These are phyloP conservation scores for Hycleus phaleratus DNA, from an alignment of 1,140 invertebrate genomes.

Conservation along the genomic window DNA sequence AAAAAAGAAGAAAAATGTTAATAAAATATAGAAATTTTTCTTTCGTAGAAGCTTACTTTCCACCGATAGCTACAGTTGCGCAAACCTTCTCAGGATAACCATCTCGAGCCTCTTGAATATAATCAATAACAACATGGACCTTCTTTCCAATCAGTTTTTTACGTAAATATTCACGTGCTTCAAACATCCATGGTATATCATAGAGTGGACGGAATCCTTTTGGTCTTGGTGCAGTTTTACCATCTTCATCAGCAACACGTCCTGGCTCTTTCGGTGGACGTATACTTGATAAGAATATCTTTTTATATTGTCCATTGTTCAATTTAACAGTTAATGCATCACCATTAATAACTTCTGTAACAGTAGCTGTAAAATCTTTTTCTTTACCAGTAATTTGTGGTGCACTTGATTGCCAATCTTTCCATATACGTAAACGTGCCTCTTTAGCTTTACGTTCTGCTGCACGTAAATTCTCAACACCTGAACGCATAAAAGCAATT, in stretches of 20 bases:
- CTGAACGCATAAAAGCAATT: slow-evolving; percentile 75
- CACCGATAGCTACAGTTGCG: slow-evolving; percentile 80
- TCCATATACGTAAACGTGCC: slow-evolving; percentile 73
- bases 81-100: slow-evolving; percentile 93
- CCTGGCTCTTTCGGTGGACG: slow-evolving; percentile 73
- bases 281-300: slow-evolving; percentile 93
- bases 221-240: slow-evolving; percentile 52
- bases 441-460: slow-evolving; percentile 86
- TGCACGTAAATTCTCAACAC: slow-evolving; percentile 70
- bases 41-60: slow-evolving; percentile 55
- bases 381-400: slow-evolving; percentile 66
- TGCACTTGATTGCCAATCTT: slow-evolving; percentile 64
- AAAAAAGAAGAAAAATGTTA: background rate
- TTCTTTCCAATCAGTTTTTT: slow-evolving; percentile 96
- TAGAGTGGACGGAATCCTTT: slow-evolving; percentile 81
- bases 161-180: slow-evolving; percentile 92
- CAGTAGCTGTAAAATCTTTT: slow-evolving; percentile 77
- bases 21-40: background rate
- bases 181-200: slow-evolving; percentile 97
- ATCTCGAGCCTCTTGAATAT: slow-evolving; percentile 89
- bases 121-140: slow-evolving; percentile 89
- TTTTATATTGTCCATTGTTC: slow-evolving; percentile 71
- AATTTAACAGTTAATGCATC: slow-evolving; percentile 85
- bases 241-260: slow-evolving; percentile 49
- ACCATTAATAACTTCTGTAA: slow-evolving; percentile 89